Evolutionary conservation across 2,113 vertebrate genomes (phyloP).

Genomic region (Suncus etruscus): DNA sequence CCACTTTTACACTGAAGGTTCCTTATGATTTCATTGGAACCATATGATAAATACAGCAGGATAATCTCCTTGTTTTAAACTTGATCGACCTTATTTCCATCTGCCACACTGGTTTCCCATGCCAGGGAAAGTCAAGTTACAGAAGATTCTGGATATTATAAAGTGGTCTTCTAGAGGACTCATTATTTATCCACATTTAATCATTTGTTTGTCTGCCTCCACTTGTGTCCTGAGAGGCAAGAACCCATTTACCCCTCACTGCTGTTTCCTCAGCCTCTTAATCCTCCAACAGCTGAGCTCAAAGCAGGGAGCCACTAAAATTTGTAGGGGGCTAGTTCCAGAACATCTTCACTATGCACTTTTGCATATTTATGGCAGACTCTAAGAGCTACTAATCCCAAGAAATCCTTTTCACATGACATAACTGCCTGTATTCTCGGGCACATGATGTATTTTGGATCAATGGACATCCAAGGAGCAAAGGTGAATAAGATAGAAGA

Average conservation of each 20-base stretch:
- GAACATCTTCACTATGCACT: neutral
- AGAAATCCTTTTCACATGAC: neutral
- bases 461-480: too few relatives aligned
- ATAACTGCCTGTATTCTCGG: too few relatives aligned
- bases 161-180: too few relatives aligned
- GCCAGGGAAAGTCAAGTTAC: neutral
- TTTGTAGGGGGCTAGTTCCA: neutral
- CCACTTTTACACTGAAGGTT: neutral
- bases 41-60: neutral
- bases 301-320: too few relatives aligned
- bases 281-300: too few relatives aligned
- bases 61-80: neutral
- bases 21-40: neutral
- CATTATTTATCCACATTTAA: neutral
- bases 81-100: neutral
- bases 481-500: too few relatives aligned
- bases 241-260: neutral
- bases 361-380: neutral
- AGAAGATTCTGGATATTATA: neutral
- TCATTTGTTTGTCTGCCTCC: neutral
- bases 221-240: neutral
- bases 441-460: too few relatives aligned
- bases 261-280: neutral
- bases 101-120: neutral
- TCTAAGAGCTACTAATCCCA: neutral